Conservation (phyloP, 2,888 invertebrate genomes). For the Trimorus sp. region DNA sequence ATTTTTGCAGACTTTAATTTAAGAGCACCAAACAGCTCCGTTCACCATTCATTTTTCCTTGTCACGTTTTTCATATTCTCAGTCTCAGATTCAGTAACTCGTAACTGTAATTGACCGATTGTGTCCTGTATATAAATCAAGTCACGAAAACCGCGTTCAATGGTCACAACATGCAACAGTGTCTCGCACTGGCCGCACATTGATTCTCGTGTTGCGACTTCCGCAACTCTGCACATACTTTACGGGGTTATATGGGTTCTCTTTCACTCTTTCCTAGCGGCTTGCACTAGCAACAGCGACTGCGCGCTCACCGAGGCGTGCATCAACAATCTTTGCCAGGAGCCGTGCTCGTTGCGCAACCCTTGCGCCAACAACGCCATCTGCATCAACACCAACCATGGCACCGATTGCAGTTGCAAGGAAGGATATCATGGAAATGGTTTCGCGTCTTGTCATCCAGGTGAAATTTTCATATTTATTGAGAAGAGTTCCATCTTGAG, state of each 20-base stretch:
- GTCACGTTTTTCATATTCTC: background rate
- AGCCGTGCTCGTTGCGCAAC: conserved; percentile 92
- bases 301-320: conserved; percentile 93
- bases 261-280: conserved; percentile 83
- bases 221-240: conserved; percentile 70
- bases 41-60: conserved; percentile 5
- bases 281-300: conserved; percentile 93
- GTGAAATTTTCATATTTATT: conserved; percentile 81
- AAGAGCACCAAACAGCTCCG: conserved; percentile 34
- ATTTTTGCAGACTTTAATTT: background rate
- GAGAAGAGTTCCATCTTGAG: too few species aligned
- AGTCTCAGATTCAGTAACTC: too few species aligned
- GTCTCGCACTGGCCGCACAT: conserved; percentile 55
- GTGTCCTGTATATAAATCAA: conserved; percentile 47
- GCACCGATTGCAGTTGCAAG: conserved; percentile 91
- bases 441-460: conserved; percentile 90
- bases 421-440: conserved; percentile 95
- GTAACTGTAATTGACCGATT: too few species aligned
- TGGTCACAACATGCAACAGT: conserved; percentile 18
- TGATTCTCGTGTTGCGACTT: conserved; percentile 53
- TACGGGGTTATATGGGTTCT: conserved; percentile 79
- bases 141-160: too few species aligned
- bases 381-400: conserved; percentile 94
- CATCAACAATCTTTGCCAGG: conserved; percentile 91
- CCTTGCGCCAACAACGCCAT: conserved; percentile 92